Base-by-base conservation (phyloP, 2,888 invertebrate genomes). In the Drosophila anceps region DNA sequence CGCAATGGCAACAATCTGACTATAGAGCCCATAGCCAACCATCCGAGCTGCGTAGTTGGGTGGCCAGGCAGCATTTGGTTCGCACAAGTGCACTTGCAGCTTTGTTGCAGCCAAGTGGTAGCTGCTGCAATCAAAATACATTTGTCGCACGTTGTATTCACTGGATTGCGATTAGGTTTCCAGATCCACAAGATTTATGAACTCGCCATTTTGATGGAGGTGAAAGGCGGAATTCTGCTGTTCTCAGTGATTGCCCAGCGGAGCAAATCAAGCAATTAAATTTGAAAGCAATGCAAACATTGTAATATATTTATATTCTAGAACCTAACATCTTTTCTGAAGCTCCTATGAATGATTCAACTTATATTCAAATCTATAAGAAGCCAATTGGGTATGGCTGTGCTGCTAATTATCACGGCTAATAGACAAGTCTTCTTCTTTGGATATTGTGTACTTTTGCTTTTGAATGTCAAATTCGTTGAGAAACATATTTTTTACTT, bases 121-220 rank as follows among this genome's bases (percentile, higher is more conserved):
- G 79, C 69, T 71, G 41, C 33, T 58, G 69, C 81, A 73, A 85
- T 83, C 84, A 83, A 79, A 83, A 81, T 76, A 81, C 73, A 86
- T 83, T 83, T 83, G 82, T 85, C 82, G 73, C 81, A 55, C 60
- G 55, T 53, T 65, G 41, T 43, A 41, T 61, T 46, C 68, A 27
- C 6, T 35, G 53, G 44, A 62, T 46, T 61, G 44, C 71, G 72
- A 75, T 68, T 69, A 50, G 51, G 46, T 66, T 76, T 68, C 41
- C 20, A 39, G 29, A 59, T 51, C 59, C 20, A 37, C 33, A 60
- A 71, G 71, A 81, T 76, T 76, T 83, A 85, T 83, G 69, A 73
- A 74, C 73, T 64, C 31, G 37, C 63, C 18, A 15, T 46, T 57
- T 48, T 77, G 78, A 66, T 70, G 50, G 50, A 77, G 72, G 76